These are phyloP conservation scores for Epirrita christyi DNA, from an alignment of 2,888 invertebrate genomes.

Conservation along the genomic window DNA sequence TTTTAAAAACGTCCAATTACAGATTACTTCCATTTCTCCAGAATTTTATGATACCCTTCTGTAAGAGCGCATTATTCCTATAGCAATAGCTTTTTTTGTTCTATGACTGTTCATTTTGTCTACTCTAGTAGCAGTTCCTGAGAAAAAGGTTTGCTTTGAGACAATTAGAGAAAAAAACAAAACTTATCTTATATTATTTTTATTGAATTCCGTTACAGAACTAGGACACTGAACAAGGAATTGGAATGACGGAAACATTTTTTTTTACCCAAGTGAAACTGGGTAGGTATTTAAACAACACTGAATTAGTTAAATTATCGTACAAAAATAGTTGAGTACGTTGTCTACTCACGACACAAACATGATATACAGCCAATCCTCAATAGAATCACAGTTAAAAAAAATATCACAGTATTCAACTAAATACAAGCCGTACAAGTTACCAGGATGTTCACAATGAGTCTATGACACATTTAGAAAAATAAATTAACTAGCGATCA, in stretches of 20 bases:
- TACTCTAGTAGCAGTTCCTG: no score
- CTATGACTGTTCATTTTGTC: no score
- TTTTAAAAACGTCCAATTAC: no score
- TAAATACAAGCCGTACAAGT: slow-evolving; percentile 43
- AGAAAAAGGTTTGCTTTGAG: no score
- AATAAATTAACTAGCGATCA: slow-evolving; percentile 56
- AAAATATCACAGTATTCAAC: slow-evolving; percentile 79
- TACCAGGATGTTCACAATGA: slow-evolving; percentile 29
- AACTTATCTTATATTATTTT: slow-evolving; percentile 27
- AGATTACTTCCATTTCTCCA: no score
- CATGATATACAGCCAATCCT: slow-evolving; percentile 61
- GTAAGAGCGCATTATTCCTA: no score
- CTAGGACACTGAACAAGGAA: slow-evolving; percentile 44
- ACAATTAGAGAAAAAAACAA: no score
- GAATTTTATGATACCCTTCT: no score
- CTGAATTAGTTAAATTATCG: slow-evolving; percentile 34
- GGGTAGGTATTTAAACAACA: slow-evolving; percentile 30
- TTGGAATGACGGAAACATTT: slow-evolving; percentile 52
- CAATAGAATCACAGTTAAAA: slow-evolving; percentile 66
- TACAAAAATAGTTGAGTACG: slow-evolving; percentile 34
- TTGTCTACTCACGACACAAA: slow-evolving; percentile 21
- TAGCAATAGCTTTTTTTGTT: no score
- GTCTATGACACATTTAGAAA: slow-evolving; percentile 39
- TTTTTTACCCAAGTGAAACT: slow-evolving; percentile 18
- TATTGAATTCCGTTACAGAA: slow-evolving; percentile 48